These are phyloP conservation scores for Amblyjoppa fuscipennis DNA, from an alignment of 2,888 invertebrate species.

Conservation along the genomic window DNA sequence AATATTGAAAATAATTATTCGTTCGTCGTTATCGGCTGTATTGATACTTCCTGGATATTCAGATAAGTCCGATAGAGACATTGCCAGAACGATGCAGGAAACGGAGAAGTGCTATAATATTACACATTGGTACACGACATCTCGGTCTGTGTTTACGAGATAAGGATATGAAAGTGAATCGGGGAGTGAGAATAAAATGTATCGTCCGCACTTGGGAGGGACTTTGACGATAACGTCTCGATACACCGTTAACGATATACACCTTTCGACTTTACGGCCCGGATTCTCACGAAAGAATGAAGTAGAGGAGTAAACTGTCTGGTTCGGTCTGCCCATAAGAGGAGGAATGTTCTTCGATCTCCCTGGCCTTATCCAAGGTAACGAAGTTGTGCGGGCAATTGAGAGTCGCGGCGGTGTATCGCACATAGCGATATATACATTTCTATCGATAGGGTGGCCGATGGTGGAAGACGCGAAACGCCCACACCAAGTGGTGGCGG, in stretches of 20 bases:
- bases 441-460: conserved; percentile 63
- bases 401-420: conserved; percentile 48
- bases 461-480: conserved; percentile 58
- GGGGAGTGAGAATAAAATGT: conserved; percentile 51
- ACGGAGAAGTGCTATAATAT: conserved; percentile 36
- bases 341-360: conserved; percentile 47
- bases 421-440: conserved; percentile 56
- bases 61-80: conserved; percentile 59
- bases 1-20: conserved; percentile 38
- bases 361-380: conserved; percentile 58
- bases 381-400: conserved; percentile 46
- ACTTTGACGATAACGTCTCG: conserved; percentile 58
- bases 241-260: conserved; percentile 59
- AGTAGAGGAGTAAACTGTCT: conserved; percentile 43
- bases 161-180: conserved; percentile 47
- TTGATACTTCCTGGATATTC: conserved; percentile 60
- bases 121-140: conserved; percentile 35
- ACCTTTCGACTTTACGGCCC: conserved; percentile 54
- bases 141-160: conserved; percentile 22
- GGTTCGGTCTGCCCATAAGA: conserved; percentile 11
- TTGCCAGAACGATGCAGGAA: conserved; percentile 41
- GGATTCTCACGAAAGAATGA: conserved; percentile 40
- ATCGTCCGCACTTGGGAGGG: conserved; percentile 26
- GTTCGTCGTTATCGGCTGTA: conserved; percentile 33
- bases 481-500: conserved; percentile 57